A percentile compares a stretch with the other conserved stretches of the same genome.
Conservation (phyloP, 92 coral and sea anemone genomes). For the Galaxea fascicularis region DNA sequence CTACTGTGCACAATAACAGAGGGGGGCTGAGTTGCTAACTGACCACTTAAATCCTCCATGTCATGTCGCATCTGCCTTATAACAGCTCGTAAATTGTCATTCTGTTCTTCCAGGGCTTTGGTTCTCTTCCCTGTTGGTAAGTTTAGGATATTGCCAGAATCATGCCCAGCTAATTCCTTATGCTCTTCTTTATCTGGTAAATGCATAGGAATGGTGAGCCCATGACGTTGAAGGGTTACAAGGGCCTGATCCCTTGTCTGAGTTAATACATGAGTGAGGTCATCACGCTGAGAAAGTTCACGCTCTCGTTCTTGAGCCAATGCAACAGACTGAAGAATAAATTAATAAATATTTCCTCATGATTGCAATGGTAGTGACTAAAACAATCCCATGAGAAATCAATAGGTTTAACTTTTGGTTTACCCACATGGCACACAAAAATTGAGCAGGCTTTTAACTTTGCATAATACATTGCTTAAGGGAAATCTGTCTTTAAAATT, state of each 20-base stretch:
- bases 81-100: slow-evolving; percentile 79
- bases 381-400: too few species aligned
- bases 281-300: slow-evolving; percentile 82
- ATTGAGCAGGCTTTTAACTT: too few species aligned
- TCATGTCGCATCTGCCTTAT: slow-evolving; percentile 95
- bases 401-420: too few species aligned
- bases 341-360: background rate
- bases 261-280: slow-evolving; percentile 85
- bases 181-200: slow-evolving; percentile 78
- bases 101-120: slow-evolving; percentile 68
- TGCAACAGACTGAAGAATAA: slow-evolving; percentile 70
- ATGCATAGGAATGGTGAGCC: slow-evolving; percentile 87
- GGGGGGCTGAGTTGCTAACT: slow-evolving; percentile 78
- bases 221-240: slow-evolving; percentile 91
- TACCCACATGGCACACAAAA: too few species aligned
- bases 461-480: too few species aligned
- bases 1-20: slow-evolving; percentile 62
- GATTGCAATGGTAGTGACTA: too few species aligned
- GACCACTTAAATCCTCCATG: slow-evolving; percentile 90
- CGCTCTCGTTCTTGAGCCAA: slow-evolving; percentile 81
- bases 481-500: too few species aligned
- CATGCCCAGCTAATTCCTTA: slow-evolving; percentile 3
- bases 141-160: slow-evolving; percentile 24
- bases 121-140: slow-evolving; percentile 53
- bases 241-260: slow-evolving; percentile 90